Evolutionary conservation across 2,797 vertebrate species (phyloP).

Genomic region (Atherinosoma microstoma): DNA sequence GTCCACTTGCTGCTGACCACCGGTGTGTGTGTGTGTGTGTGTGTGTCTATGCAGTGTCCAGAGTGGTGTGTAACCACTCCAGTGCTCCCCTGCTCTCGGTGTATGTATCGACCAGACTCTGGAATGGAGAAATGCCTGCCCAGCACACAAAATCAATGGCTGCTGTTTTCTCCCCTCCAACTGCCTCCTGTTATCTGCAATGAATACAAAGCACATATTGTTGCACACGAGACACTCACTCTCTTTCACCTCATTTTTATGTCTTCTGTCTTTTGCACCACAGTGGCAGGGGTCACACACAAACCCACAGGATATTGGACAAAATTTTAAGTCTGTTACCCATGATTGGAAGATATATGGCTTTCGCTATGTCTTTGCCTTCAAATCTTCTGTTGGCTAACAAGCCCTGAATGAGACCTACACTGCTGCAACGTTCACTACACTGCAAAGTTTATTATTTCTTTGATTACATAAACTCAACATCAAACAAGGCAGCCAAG

Average conservation of each 20-base stretch:
- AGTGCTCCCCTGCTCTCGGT: slow-evolving; percentile 56
- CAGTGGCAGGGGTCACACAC: slow-evolving; percentile 27
- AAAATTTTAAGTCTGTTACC: slow-evolving; percentile 64
- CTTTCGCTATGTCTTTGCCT: slow-evolving; percentile 30
- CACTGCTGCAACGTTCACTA: slow-evolving; percentile 37
- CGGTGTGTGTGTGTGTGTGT: slow-evolving; percentile 34
- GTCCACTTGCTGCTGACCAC: slow-evolving; percentile 60
- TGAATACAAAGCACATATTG: slow-evolving; percentile 78
- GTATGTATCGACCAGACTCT: slow-evolving; percentile 81
- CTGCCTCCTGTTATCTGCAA: slow-evolving; percentile 75
- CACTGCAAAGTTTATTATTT: slow-evolving; percentile 67
- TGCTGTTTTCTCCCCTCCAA: slow-evolving; percentile 76
- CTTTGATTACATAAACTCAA: slow-evolving; percentile 42
- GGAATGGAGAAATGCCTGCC: slow-evolving; percentile 83
- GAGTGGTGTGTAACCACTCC: slow-evolving; percentile 62
- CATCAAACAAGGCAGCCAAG: slow-evolving; percentile 63
- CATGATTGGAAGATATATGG: slow-evolving; percentile 67
- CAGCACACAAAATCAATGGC: slow-evolving; percentile 86
- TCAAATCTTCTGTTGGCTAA: slow-evolving; percentile 41
- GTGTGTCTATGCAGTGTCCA: slow-evolving; percentile 51
- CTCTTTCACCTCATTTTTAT: slow-evolving; percentile 60
- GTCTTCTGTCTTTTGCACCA: slow-evolving; percentile 34
- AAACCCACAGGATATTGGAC: slow-evolving; percentile 53
- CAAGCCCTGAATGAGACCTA: slow-evolving; percentile 45
- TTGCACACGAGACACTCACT: slow-evolving; percentile 55